Evolutionary conservation across 2,797 vertebrate species (phyloP), one percentile per base, ranked within the genome.

Genomic region (Calcarius lapponicus): DNA sequence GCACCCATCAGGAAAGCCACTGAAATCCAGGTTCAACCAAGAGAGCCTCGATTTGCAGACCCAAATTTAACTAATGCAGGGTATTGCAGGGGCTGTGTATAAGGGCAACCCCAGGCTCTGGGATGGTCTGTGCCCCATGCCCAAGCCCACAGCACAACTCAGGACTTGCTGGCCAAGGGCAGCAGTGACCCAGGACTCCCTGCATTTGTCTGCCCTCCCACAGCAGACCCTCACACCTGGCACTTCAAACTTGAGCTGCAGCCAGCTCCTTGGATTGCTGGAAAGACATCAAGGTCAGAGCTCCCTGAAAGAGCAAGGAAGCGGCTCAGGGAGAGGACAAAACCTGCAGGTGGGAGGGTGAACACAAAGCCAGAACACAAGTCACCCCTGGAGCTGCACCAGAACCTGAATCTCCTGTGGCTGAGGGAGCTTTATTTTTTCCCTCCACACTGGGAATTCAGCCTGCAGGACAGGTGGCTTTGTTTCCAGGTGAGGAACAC

Each of bases 201-300:
- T 31, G 58, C 47, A n/a, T 29, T 76, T 9, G 0, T 42, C 45
- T 38, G 4, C 19, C 7, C 13, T 56, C 51, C 53, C 0, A 0
- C 65, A 42, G 28, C 50, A 90, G 80, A 51, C 16, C 51, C 40
- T 78, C 18, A 47, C 1, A 32, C 15, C 80, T 38, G 43, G 61
- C 38, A 34, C 61, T 38, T 60, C 0, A 0, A 56, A 70, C 31
- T 10, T n/a, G 34, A 45, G 48, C 70, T 7, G 3, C 81, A 88
- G 60, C 25, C 53, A 85, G 71, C 17, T 81, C 57, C 86, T 58
- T 8, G 6, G 47, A 67, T 19, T 79, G 4, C 42, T 60, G 72
- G 76, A 70, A 71, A 85, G 26, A 36, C 3, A 3, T 29, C 65
- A 78, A 81, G 65, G 86, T 81, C 70, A 74, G 53, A 82, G 76